Conservation (phyloP, 2,797 vertebrate species). For the Coreius guichenoti region DNA sequence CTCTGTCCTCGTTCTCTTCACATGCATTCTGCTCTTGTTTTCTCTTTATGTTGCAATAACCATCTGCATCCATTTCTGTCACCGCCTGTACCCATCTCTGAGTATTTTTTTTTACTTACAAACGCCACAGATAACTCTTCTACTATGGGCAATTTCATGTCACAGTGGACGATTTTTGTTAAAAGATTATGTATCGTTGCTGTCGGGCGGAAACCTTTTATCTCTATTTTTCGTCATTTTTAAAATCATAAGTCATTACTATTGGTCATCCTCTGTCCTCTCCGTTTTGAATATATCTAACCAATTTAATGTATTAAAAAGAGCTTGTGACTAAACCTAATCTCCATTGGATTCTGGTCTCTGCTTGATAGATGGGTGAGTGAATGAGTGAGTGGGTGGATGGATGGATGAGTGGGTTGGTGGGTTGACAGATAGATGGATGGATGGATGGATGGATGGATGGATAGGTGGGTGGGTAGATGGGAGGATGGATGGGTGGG, state of each 20-base stretch:
- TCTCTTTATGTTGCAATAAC: background rate
- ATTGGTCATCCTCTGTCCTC: background rate
- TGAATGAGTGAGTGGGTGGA: no score
- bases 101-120: background rate
- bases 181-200: background rate
- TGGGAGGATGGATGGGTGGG: no score
- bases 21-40: slow-evolving; percentile 11
- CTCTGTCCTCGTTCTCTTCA: background rate
- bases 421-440: no score
- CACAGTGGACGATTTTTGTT: background rate
- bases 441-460: no score
- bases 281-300: background rate
- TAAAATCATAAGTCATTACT: background rate
- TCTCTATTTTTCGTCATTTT: background rate
- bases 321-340: background rate
- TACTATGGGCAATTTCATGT: background rate
- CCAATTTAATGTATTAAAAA: background rate
- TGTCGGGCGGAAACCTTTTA: background rate
- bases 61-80: background rate
- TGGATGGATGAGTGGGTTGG: no score
- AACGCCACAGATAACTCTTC: background rate
- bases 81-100: background rate
- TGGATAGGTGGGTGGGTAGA: no score
- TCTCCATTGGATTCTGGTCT: background rate
- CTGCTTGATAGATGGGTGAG: no score